These are phyloP conservation scores for Drosophila parthenogenetica DNA, from an alignment of 2,888 invertebrate species.

Conservation along the genomic window DNA sequence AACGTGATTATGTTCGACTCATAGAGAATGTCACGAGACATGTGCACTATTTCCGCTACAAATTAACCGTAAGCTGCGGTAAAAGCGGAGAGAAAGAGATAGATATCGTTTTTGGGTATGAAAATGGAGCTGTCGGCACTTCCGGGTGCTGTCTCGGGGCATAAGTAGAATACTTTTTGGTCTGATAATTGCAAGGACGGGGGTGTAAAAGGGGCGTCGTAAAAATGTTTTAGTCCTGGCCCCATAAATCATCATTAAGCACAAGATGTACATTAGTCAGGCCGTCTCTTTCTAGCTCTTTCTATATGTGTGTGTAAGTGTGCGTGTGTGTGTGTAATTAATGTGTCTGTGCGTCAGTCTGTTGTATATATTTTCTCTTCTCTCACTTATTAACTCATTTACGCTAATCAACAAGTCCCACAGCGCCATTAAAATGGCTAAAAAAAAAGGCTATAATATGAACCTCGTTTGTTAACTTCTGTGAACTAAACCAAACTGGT, in stretches of 20 bases:
- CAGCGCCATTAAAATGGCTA: conserved; percentile 25
- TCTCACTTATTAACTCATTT: conserved; percentile 73
- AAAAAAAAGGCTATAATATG: background rate
- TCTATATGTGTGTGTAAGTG: conserved; percentile 5
- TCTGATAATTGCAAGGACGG: conserved; percentile 66
- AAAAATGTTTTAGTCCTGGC: conserved; percentile 71
- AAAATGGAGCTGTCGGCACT: conserved; percentile 1
- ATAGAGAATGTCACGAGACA: conserved; percentile 44
- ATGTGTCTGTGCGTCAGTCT: conserved; percentile 59
- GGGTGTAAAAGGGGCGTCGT: conserved; percentile 43
- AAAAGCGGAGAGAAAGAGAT: background rate
- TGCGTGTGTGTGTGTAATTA: conserved; percentile 63
- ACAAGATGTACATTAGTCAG: conserved; percentile 55
- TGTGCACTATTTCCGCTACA: conserved; percentile 63
- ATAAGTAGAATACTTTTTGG: conserved; percentile 37
- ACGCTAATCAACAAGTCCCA: conserved; percentile 64
- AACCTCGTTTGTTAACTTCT: background rate
- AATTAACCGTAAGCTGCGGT: conserved; percentile 29
- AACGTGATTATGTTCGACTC: conserved; percentile 12
- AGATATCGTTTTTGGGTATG: background rate
- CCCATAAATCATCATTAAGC: conserved; percentile 78
- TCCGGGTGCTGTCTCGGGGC: conserved; percentile 5
- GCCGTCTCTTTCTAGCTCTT: conserved; percentile 1
- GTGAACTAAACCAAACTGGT: conserved; percentile 7
- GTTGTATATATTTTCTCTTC: conserved; percentile 26